Evolutionary conservation across 1,140 invertebrate genomes (phyloP).

Genomic region (Drosophila littoralis): DNA sequence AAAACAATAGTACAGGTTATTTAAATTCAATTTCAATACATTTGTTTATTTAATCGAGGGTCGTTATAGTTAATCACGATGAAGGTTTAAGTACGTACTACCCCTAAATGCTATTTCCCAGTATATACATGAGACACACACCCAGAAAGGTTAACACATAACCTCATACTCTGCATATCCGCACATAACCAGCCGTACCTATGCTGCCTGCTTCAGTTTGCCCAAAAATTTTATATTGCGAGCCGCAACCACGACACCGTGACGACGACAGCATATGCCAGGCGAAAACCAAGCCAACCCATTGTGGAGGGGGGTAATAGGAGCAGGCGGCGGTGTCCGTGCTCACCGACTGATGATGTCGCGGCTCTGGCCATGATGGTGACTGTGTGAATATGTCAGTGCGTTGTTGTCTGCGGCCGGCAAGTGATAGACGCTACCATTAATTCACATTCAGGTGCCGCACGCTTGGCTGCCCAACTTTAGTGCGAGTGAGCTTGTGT

Average conservation of each 20-base stretch:
- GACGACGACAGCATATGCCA: conserved; percentile 67
- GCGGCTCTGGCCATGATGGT: conserved; percentile 40
- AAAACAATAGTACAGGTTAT: no score
- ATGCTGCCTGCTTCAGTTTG: conserved; percentile 55
- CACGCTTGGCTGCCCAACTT: conserved; percentile 68
- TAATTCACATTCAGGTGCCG: conserved; percentile 80
- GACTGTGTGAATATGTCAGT: conserved; percentile 48
- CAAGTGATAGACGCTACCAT: conserved; percentile 80
- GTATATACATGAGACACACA: no score
- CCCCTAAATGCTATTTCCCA: no score
- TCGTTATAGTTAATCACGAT: no score
- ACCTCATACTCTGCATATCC: conserved; percentile 15
- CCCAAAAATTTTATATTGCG: conserved; percentile 75
- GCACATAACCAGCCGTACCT: conserved; percentile 56
- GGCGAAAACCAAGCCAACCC: conserved; percentile 18
- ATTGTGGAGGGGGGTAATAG: not conserved
- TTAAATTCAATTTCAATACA: no score
- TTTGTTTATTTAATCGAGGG: no score
- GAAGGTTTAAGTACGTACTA: no score
- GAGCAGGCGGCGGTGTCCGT: conserved; percentile 4
- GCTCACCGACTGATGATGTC: conserved; percentile 21
- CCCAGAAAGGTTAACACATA: not conserved
- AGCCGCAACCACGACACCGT: conserved; percentile 71
- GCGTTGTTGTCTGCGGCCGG: conserved; percentile 71
- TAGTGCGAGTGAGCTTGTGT: conserved; percentile 8